Evolutionary conservation across 2,888 invertebrate genomes (phyloP), one percentile per base, ranked within the genome.

Genomic region (Parascotia fuliginaria): DNA sequence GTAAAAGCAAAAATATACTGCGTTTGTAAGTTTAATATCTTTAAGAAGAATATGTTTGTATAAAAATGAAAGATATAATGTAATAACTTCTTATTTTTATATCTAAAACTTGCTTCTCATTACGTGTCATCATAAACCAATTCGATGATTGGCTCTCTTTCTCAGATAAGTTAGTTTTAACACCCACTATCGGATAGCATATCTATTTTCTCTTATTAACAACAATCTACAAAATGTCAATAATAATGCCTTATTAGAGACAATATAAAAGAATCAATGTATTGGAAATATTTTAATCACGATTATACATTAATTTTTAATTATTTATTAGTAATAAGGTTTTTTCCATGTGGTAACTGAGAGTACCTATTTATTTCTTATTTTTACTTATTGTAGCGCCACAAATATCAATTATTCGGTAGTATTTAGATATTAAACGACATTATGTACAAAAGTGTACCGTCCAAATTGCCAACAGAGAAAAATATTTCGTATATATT

Each of bases 241-340:
- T 75, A 62, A 65, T 48, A 72, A 73, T 79, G 87, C 84, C 85
- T 87, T 87, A 82, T 67, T 73, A 77, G 70, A 63, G 76, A 81
- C 75, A 79, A 78, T 77, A 73, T 65, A 41, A 11, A 13, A 6
- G 24, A 24, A 24, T 24, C 41, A 41, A 50, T 38, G 9, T 46
- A 60, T 49, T 51, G 16, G 42, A 52, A 49, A 55, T 57, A 57
- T 65, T 53, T 57, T 60, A 57, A 45, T 45, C n/a, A n/a, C n/a
- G n/a, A 53, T 16, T 55, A 52, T 56, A 51, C 37, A 53, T 59
- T 67, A 13, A 59, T 59, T 55, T 60, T 42, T 57, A 59, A 52
- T 42, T 62, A 55, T 55, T 24, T 24, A 51, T 42, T 49, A 45
- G 24, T 55, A 51, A 40, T 57, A 68, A 42, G 55, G 53, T 65